Evolutionary conservation across 2,797 vertebrate species (phyloP).

Genomic region (Mycteria americana): DNA sequence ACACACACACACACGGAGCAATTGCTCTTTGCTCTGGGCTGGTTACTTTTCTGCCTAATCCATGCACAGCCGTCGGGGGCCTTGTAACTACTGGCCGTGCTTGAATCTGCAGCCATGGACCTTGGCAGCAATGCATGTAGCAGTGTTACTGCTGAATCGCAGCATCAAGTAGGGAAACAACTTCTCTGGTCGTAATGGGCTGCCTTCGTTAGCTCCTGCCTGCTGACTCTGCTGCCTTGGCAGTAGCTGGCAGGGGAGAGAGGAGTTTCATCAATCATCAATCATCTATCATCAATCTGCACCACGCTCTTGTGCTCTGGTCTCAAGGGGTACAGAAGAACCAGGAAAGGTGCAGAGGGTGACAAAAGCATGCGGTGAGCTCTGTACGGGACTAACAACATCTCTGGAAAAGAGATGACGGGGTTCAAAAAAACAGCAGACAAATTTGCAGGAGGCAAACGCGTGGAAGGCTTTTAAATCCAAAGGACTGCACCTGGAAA

Average conservation of each 20-base stretch:
- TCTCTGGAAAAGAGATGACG: background rate
- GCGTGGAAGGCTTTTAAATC: background rate
- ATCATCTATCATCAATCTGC: fast-evolving
- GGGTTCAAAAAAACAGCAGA: background rate
- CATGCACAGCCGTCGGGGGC: background rate
- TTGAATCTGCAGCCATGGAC: background rate
- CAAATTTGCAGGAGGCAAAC: background rate
- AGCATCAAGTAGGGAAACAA: background rate
- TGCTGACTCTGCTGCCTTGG: background rate
- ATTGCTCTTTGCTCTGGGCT: background rate
- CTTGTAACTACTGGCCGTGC: background rate
- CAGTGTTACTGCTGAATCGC: background rate
- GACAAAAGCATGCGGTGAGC: background rate
- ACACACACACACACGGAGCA: background rate
- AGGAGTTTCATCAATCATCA: background rate
- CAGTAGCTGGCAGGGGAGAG: background rate
- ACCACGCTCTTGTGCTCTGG: background rate
- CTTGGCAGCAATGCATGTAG: background rate
- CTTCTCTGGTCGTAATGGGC: fast-evolving
- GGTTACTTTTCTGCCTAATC: background rate
- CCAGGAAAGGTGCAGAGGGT: background rate
- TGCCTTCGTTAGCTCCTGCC: background rate
- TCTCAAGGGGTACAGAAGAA: background rate
- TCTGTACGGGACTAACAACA: background rate
- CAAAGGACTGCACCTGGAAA: background rate